These are phyloP conservation scores for Serrognathus titanus DNA, from an alignment of 2,888 invertebrate species.

Conservation along the genomic window DNA sequence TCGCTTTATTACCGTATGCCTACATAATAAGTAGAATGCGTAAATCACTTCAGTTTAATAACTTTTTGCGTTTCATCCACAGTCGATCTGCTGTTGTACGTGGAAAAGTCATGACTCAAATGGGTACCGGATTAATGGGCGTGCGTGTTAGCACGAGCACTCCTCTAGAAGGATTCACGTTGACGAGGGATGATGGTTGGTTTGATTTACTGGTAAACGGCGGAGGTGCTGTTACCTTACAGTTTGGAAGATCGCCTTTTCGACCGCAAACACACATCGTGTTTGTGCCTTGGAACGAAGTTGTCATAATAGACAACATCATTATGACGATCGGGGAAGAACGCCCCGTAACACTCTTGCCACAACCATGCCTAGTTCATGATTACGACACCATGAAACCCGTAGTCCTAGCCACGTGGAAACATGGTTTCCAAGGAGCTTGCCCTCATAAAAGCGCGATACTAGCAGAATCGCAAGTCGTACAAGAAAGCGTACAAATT, in stretches of 20 bases:
- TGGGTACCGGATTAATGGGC: slow-evolving; percentile 92
- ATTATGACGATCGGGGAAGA: slow-evolving; percentile 83
- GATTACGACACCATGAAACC: slow-evolving; percentile 93
- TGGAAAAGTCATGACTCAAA: slow-evolving; percentile 86
- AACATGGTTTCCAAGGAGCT: slow-evolving; percentile 92
- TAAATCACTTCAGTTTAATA: not conserved
- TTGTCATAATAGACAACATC: slow-evolving; percentile 89
- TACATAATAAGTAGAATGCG: no score
- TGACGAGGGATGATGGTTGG: slow-evolving; percentile 90
- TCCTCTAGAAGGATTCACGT: slow-evolving; percentile 93
- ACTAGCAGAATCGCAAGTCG: slow-evolving; percentile 86
- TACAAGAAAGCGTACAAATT: slow-evolving; percentile 91
- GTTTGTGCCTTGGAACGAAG: slow-evolving; percentile 97
- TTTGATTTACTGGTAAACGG: slow-evolving; percentile 99
- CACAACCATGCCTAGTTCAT: slow-evolving; percentile 81
- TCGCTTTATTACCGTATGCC: slow-evolving; percentile 37
- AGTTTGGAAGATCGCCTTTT: slow-evolving; percentile 90
- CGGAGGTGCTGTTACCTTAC: slow-evolving; percentile 93
- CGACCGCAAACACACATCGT: slow-evolving; percentile 83
- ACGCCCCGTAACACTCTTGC: slow-evolving; percentile 60
- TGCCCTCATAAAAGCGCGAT: slow-evolving; percentile 90
- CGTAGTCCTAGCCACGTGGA: slow-evolving; percentile 90
- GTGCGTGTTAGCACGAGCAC: slow-evolving; percentile 93
- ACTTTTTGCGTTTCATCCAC: slow-evolving; percentile 27
- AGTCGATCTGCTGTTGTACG: slow-evolving; percentile 97